These are phyloP conservation scores for Myotis yumanensis DNA, from an alignment of 2,113 vertebrate genomes.

Conservation along the genomic window DNA sequence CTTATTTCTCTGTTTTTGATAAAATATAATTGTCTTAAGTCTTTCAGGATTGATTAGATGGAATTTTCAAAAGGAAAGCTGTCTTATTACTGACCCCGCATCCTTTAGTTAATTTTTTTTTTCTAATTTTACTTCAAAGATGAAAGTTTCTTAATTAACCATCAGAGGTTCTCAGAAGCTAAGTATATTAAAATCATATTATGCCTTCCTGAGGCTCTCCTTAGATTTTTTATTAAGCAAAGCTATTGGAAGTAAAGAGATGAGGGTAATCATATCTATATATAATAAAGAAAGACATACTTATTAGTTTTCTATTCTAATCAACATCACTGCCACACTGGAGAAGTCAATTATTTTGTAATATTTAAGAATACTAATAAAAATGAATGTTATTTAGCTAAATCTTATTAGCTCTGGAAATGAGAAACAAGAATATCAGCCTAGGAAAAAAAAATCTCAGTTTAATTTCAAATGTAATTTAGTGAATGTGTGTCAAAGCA, in stretches of 20 bases:
- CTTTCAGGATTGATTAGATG: slow-evolving; percentile 82
- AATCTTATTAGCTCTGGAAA: slow-evolving; percentile 64
- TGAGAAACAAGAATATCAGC: slow-evolving; percentile 59
- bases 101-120: slow-evolving; percentile 81
- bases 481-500: neutral
- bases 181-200: slow-evolving; percentile 81
- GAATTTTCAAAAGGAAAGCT: slow-evolving; percentile 79
- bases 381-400: slow-evolving; percentile 73
- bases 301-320: slow-evolving; percentile 70
- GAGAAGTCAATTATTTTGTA: slow-evolving; percentile 78
- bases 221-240: slow-evolving; percentile 82
- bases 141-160: slow-evolving; percentile 88
- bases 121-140: slow-evolving; percentile 81
- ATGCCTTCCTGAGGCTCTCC: slow-evolving; percentile 77
- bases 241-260: slow-evolving; percentile 75
- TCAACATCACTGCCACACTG: slow-evolving; percentile 4
- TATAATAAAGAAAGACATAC: slow-evolving; percentile 71
- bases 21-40: slow-evolving; percentile 84
- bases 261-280: slow-evolving; percentile 76
- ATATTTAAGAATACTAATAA: slow-evolving; percentile 71
- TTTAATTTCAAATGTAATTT: slow-evolving; percentile 62
- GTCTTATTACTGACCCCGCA: slow-evolving; percentile 81
- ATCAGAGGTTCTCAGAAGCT: slow-evolving; percentile 81
- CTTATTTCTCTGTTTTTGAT: slow-evolving; percentile 78
- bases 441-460: neutral